Percentiles rank a stretch among this genome's conserved stretches.
phyloP scores from a whole-genome alignment of 2,888 invertebrate genomes.

The Cryptops parisi region DNA sequence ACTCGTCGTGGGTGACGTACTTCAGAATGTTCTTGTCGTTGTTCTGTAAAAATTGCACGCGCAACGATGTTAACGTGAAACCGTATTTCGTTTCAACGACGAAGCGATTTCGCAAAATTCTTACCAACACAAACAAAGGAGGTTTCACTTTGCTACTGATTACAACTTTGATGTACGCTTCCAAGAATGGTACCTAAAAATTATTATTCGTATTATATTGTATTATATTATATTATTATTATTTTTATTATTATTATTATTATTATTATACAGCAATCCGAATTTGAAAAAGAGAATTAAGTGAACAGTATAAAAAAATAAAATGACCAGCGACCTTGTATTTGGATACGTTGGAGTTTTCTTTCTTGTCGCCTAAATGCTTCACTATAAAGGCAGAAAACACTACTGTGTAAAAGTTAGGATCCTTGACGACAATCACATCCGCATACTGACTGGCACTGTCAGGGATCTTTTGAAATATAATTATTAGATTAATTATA shows the following conservation, averaged over 20 bases:
- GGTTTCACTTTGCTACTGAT: slow-evolving; percentile 64
- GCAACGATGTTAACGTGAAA: background rate
- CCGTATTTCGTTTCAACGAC: too few species aligned
- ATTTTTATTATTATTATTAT: too few species aligned
- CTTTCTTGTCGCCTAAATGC: slow-evolving; percentile 39
- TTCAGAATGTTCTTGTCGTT: slow-evolving; percentile 51
- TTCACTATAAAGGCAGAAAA: slow-evolving; percentile 48
- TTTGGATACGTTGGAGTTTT: slow-evolving; percentile 36
- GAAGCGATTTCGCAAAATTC: too few species aligned
- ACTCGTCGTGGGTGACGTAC: slow-evolving; percentile 47
- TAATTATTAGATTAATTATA: background rate
- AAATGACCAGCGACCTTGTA: too few species aligned
- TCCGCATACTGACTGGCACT: slow-evolving; percentile 35
- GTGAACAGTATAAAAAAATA: too few species aligned
- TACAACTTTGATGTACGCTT: slow-evolving; percentile 53
- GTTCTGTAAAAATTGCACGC: slow-evolving; percentile 26
- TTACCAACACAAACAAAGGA: slow-evolving; percentile 40
- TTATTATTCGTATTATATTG: too few species aligned
- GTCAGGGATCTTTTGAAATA: background rate
- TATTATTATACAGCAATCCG: too few species aligned
- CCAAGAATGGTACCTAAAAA: slow-evolving; percentile 37
- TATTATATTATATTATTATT: too few species aligned
- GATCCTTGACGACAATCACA: slow-evolving; percentile 36
- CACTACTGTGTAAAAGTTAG: slow-evolving; percentile 44
- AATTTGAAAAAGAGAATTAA: too few species aligned